Conservation (phyloP, 2,888 invertebrate species). For the Drosophila kambysellisi region DNA sequence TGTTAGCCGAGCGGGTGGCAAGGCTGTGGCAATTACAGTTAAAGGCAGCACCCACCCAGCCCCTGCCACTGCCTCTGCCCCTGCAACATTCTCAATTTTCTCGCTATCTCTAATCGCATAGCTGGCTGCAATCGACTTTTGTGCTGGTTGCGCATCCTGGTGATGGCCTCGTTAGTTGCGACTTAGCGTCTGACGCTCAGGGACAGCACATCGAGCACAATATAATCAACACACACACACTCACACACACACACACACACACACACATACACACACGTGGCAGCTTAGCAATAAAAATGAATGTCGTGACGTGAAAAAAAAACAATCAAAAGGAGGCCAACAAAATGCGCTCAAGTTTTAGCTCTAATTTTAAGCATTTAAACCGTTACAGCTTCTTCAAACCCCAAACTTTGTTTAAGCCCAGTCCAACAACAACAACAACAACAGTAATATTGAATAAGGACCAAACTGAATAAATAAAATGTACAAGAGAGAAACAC, state of each 20-base stretch:
- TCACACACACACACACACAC: slow-evolving; percentile 30
- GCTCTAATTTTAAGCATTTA: slow-evolving; percentile 64
- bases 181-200: slow-evolving; percentile 62
- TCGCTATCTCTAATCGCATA: slow-evolving; percentile 65
- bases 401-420: slow-evolving; percentile 20
- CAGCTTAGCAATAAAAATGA: slow-evolving; percentile 66
- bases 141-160: slow-evolving; percentile 70
- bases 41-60: slow-evolving; percentile 53
- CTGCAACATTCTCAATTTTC: slow-evolving; percentile 10
- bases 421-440: slow-evolving; percentile 17
- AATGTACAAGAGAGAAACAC: slow-evolving; percentile 8
- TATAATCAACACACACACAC: slow-evolving; percentile 64
- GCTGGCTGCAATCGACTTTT: slow-evolving; percentile 78
- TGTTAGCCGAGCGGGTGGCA: slow-evolving; percentile 13
- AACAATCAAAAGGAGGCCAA: slow-evolving; percentile 50
- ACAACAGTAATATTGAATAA: slow-evolving; percentile 17
- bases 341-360: slow-evolving; percentile 59
- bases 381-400: slow-evolving; percentile 35
- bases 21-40: slow-evolving; percentile 73
- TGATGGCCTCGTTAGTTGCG: slow-evolving; percentile 79
- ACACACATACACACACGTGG: slow-evolving; percentile 29
- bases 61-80: background rate
- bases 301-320: slow-evolving; percentile 65
- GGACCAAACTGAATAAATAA: slow-evolving; percentile 27
- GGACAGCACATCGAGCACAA: slow-evolving; percentile 54